Evolutionary conservation across 2,888 invertebrate genomes (phyloP), one percentile per base, ranked within the genome.

Genomic region (Archips crataeganus): DNA sequence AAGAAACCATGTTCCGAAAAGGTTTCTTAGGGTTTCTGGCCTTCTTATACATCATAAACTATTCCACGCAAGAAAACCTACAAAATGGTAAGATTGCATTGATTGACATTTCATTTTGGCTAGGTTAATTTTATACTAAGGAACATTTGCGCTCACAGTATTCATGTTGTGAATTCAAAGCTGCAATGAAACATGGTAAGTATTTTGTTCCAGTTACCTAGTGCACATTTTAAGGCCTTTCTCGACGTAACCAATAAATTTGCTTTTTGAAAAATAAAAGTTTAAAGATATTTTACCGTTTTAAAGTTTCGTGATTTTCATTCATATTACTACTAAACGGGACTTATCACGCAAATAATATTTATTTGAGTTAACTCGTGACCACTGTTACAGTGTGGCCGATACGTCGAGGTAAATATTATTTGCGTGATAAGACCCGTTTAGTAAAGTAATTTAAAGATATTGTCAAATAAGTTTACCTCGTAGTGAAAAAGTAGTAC

Each of bases 21-120:
- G 32, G 57, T 57, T 57, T 57, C 57, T 64, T 71, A 32, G 59
- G 70, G 13, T 49, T 71, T 59, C 39, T 71, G 13, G 70, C 64
- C 39, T 49, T 71, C 10, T 39, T 65, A 0, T 39, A 45, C 49
- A 42, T 36, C 32, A 59, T 71, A 39, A 39, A n/a, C 39, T 36
- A 13, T 10, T 65, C 70, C 23, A 23, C 32, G 3, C 70, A 64
- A 59, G 64, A 71, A 13, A 32, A 10, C 32, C 10, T 11, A 11
- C 32, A 23, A 32, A 57, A 32, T 57, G 57, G 57, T 57, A 57
- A 57, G 57, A 32, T 1, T 57, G 0, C 4, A 11, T 11, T 11
- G 8, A 63, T 47, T 47, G 0, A 36, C 11, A 63, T 62, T 32
- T 2, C 0, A 0, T 23, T 54, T 54, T 54, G 11, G 10, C 3